These are phyloP conservation scores for Mycteria americana DNA, from an alignment of 2,797 vertebrate species.

Conservation along the genomic window DNA sequence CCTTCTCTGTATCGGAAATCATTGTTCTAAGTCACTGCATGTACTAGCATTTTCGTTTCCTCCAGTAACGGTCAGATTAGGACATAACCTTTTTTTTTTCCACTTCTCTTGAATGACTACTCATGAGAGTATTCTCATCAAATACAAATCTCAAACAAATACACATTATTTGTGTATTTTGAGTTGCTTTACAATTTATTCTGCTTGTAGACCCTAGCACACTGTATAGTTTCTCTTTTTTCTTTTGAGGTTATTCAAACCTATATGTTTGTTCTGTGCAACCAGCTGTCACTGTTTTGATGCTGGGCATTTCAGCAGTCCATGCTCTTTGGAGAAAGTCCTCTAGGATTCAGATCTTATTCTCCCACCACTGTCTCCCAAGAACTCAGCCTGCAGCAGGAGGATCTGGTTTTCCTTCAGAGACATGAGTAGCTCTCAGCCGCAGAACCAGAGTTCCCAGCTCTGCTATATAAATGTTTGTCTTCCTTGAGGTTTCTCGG, in stretches of 20 bases:
- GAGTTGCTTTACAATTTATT: not conserved
- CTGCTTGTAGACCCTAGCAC: not conserved
- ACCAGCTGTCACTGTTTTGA: not conserved
- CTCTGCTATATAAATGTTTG: not conserved
- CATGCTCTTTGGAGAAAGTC: not conserved
- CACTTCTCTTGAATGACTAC: not conserved
- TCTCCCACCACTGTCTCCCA: not conserved
- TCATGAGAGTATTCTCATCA: not conserved
- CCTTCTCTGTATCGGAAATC: conserved; percentile 8
- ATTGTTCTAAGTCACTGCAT: not conserved
- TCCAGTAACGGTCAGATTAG: not conserved
- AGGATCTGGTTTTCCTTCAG: not conserved
- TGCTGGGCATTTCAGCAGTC: not conserved
- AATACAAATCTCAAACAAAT: no score
- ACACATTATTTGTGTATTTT: not conserved
- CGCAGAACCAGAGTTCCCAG: not conserved
- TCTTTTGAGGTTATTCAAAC: not conserved
- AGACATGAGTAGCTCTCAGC: not conserved
- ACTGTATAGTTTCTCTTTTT: not conserved
- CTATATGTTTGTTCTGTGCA: not conserved
- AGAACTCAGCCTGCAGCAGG: not conserved
- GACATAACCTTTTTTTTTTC: not conserved
- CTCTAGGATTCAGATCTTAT: not conserved
- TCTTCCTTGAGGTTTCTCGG: not conserved
- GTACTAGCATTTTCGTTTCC: not conserved